These are phyloP conservation scores for Dipodomys ordii DNA, from an alignment of 2,113 vertebrate genomes.

Conservation along the genomic window DNA sequence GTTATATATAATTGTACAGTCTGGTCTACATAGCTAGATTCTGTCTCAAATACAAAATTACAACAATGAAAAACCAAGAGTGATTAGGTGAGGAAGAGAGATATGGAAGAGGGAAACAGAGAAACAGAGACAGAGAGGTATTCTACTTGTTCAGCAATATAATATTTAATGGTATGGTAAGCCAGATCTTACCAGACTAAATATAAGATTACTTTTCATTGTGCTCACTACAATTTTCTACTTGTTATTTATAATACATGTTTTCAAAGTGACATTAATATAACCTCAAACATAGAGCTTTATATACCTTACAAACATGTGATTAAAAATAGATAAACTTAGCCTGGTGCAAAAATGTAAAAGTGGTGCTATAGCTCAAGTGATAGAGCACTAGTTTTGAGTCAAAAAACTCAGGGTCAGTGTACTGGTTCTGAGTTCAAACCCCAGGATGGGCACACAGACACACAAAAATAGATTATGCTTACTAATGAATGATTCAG, in stretches of 20 bases:
- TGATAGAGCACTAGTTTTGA: no score
- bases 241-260: background rate
- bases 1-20: no score
- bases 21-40: no score
- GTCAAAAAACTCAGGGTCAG: no score
- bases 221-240: background rate
- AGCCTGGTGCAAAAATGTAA: no score
- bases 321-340: background rate
- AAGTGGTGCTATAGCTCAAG: no score
- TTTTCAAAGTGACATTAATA: background rate
- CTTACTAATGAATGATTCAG: background rate
- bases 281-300: background rate
- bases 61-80: no score
- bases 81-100: no score
- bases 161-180: background rate
- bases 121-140: background rate
- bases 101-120: no score
- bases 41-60: no score
- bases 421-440: no score
- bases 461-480: background rate
- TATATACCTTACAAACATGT: background rate
- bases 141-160: background rate
- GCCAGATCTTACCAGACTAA: background rate
- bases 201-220: background rate
- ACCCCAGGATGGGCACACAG: no score